These are phyloP conservation scores for Conger conger DNA, from an alignment of 2,113 vertebrate genomes.

Conservation along the genomic window DNA sequence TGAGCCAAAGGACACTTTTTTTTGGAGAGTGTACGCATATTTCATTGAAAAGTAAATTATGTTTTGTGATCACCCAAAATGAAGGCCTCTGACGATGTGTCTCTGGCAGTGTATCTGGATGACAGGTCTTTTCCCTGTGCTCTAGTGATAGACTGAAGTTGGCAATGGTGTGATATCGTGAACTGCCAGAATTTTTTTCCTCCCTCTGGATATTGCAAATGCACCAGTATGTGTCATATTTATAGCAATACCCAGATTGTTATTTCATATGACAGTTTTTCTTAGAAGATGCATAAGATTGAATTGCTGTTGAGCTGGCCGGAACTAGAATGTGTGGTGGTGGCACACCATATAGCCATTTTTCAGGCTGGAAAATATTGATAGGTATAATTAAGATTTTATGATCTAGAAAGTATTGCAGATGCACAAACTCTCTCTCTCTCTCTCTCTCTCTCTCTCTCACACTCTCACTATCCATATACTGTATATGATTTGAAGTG, in stretches of 20 bases:
- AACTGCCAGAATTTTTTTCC: conserved; percentile 21
- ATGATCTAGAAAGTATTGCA: background rate
- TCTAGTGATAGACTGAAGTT: conserved; percentile 31
- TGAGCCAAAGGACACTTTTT: too few relatives aligned
- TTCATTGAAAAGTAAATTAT: conserved; percentile 56
- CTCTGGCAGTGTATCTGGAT: background rate
- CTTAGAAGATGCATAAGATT: conserved; percentile 9
- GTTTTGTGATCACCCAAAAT: conserved; percentile 48
- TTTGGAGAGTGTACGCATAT: conserved; percentile 54
- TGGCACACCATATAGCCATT: background rate
- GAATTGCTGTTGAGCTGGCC: background rate
- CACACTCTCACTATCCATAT: background rate
- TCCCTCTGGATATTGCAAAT: conserved; percentile 31
- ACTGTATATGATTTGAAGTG: too few relatives aligned
- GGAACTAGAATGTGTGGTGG: background rate
- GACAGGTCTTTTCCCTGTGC: conserved; percentile 5
- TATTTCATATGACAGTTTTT: conserved; percentile 30
- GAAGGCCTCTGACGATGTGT: conserved; percentile 39
- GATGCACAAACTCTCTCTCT: too few relatives aligned
- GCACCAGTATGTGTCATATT: background rate
- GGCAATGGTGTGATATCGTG: conserved; percentile 22
- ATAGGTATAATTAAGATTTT: background rate
- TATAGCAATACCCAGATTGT: conserved; percentile 4
- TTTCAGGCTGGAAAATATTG: background rate
- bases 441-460: too few relatives aligned